Base-by-base conservation (phyloP, 2,888 invertebrate species). In the Epistrophella euchroma region DNA sequence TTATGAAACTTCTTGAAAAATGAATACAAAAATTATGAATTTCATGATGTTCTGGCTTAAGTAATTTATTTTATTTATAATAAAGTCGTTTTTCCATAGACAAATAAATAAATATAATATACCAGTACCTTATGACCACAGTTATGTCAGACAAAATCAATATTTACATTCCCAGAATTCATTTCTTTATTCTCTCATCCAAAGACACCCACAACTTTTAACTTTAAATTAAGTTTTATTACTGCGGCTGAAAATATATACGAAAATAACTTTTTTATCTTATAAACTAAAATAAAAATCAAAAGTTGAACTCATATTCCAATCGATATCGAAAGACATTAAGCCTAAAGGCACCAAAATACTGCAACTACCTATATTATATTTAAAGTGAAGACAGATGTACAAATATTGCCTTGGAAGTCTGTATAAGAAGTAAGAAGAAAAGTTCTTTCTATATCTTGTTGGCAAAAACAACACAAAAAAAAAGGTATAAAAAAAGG, bases 291-390 rank as follows among this genome's bases (percentile, higher is more conserved):
- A 40, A 40, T 4, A 40, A 43, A 25, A 62, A 28, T 17, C 19
- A 55, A 37, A 58, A 56, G 43, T 19, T 19, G n/a, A 71, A 74
- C 25, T 52, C n/a, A 52, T 66, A 28, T 77, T 32, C 40, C 73
- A 55, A 84, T 84, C 79, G 45, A 79, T 84, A 75, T 64, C 62
- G 43, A 73, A 64, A 45, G 78, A 70, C 74, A 83, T 83, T 64
- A 78, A 40, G 56, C 40, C 72, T 40, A 68, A 77, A 73, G 60
- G 60, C 77, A 68, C 43, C 47, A 83, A 83, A 77, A 64, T 64
- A 56, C 68, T 74, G 74, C 78, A 78, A 71, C 74, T 74, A 78
- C 9, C 13, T 22, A 11, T 22, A 13, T 15, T 62, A 47, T 73
- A 68, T 73, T 62, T 56, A 52, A 76, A 82, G 47, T 60, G 52